These are phyloP conservation scores for Cataglyphis albicans DNA, from an alignment of 2,888 invertebrate species.

Conservation along the genomic window DNA sequence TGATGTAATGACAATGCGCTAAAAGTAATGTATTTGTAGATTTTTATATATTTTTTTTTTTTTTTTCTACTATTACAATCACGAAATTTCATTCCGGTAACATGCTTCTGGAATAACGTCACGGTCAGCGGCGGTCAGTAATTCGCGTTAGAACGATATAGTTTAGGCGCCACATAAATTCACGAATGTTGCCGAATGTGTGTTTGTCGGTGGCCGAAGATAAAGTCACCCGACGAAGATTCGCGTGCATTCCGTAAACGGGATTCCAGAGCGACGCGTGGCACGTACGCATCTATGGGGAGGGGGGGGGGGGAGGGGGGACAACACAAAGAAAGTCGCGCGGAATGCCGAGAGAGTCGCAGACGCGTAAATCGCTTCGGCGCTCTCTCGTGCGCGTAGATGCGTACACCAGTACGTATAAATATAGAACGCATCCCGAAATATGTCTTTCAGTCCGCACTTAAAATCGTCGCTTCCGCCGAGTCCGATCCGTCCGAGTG, in stretches of 20 bases:
- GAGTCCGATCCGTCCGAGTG: constrained; percentile 50
- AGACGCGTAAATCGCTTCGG: constrained; percentile 83
- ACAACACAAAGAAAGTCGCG: constrained; percentile 75
- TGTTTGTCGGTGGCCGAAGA: constrained; percentile 44
- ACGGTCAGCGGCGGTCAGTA: constrained; percentile 26
- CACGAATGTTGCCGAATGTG: constrained; percentile 11
- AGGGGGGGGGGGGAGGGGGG: constrained; percentile 41
- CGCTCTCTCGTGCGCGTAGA: constrained; percentile 72
- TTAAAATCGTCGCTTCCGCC: constrained; percentile 77
- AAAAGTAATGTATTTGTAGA: not conserved
- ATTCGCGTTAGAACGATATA: constrained; percentile 47
- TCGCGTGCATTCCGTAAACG: constrained; percentile 58
- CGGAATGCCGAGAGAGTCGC: constrained; percentile 77
- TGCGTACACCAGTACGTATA: constrained; percentile 67
- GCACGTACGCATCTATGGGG: constrained; percentile 28
- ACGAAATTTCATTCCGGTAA: constrained; percentile 17
- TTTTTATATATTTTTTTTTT: not conserved
- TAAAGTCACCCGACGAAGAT: constrained; percentile 50
- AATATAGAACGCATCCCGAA: constrained; percentile 78
- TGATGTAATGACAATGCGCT: not conserved
- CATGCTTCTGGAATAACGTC: constrained; percentile 1
- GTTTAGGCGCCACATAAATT: constrained; percentile 63
- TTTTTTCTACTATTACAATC: not conserved
- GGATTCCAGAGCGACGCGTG: constrained; percentile 64
- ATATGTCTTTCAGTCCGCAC: constrained; percentile 76